Percentiles rank a stretch among this genome's conserved stretches.
Evolutionary conservation across 2,113 vertebrate genomes (phyloP).

Genomic region (Okapia johnstoni): DNA sequence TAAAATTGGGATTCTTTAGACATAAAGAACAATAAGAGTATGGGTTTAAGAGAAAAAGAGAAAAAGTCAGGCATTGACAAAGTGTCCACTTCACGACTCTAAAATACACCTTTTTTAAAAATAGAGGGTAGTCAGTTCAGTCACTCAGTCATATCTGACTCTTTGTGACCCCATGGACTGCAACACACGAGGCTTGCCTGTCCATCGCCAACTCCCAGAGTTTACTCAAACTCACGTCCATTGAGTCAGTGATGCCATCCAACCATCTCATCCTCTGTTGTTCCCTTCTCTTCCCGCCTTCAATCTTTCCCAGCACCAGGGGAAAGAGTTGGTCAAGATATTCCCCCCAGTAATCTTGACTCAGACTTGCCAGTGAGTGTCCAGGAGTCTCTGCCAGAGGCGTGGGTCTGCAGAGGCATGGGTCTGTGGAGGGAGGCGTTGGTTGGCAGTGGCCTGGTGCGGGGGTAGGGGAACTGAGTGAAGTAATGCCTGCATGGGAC

Average conservation of each 20-base stretch:
- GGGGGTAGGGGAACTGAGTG: neutral
- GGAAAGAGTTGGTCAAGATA: neutral
- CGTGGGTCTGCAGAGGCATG: neutral
- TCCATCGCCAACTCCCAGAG: neutral
- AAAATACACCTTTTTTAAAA: neutral
- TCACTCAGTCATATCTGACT: neutral
- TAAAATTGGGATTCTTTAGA: neutral
- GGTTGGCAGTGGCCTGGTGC: neutral
- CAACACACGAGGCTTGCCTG: neutral
- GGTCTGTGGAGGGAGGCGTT: neutral
- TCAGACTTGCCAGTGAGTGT: neutral
- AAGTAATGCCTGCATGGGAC: neutral
- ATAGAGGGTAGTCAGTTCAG: neutral
- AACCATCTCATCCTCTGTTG: neutral
- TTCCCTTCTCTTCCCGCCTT: neutral
- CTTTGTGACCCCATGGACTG: neutral
- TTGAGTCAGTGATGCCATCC: neutral
- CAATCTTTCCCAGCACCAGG: neutral
- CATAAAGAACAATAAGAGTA: neutral
- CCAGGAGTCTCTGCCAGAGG: neutral
- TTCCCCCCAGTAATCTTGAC: neutral
- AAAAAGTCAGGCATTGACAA: neutral
- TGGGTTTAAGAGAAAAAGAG: neutral
- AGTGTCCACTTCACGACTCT: neutral
- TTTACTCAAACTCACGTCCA: neutral